Base-by-base conservation (phyloP, 2,888 invertebrate genomes). In the Oxystoma pomonae region DNA sequence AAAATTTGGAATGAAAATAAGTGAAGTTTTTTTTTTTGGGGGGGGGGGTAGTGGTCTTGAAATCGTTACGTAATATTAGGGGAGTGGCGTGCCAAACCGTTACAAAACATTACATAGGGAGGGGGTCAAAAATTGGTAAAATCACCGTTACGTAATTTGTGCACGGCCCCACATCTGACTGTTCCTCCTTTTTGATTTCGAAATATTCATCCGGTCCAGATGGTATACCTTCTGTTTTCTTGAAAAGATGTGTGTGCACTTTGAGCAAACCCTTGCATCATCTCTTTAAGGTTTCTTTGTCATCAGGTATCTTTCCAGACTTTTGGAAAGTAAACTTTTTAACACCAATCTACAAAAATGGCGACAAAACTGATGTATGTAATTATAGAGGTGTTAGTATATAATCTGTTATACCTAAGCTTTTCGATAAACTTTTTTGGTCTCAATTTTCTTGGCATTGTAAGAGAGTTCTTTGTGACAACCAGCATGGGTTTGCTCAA, bases 211-310 rank as follows among this genome's bases (percentile, higher is more conserved):
- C n/a, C n/a, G 73, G 56, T 56, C 63, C 55, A 1, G 56, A 55
- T 63, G 63, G 59, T 35, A 21, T 61, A 1, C 57, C 51, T 49
- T 19, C 22, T n/a, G 51, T 51, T 1, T 17, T 61, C n/a, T n/a
- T 59, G 22, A 50, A 61, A 57, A 58, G 57, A 35, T 55, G 55
- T 20, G 55, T 58, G 50, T 62, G 55, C 49, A 58, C 59, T 19
- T 35, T 59, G 22, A 20, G 21, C 50, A 62, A 58, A 62, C 56
- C 51, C 16, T 21, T 62, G 49, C 62, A 62, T 20, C 1, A 55
- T 53, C n/a, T 59, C 55, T 63, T 59, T 50, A 63, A 60, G 7
- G 49, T 51, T 21, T 59, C 63, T 59, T 21, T 59, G 57, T 20
- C 22, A 59, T 2, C 3, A 35, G 53, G 20, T 12, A 59, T 59